Conservation (phyloP, 1,140 invertebrate species). For the Magallana gigas region DNA sequence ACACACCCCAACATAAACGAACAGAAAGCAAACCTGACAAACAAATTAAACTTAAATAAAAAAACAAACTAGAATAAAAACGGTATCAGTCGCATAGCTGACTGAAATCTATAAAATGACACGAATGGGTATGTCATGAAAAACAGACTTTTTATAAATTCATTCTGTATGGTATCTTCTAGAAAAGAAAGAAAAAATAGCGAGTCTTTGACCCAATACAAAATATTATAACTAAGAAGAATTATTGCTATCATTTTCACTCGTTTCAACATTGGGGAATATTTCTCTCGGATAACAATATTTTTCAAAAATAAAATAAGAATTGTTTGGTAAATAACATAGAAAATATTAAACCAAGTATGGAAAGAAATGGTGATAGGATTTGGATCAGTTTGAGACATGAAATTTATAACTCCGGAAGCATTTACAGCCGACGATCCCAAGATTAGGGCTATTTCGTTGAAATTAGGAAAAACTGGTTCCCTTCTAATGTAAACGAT, state of each 20-base stretch:
- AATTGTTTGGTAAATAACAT: conserved; percentile 3
- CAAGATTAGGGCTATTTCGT: neutral
- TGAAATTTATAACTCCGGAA: neutral
- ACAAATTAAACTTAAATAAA: too few relatives aligned
- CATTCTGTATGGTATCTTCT: neutral
- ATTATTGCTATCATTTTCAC: neutral
- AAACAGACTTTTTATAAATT: neutral
- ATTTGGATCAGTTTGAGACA: neutral
- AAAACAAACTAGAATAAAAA: neutral
- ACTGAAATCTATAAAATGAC: conserved; percentile 25
- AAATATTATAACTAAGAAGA: neutral
- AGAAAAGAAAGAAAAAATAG: neutral
- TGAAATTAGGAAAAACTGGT: neutral
- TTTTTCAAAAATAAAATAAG: neutral
- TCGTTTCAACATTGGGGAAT: neutral
- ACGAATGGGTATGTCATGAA: neutral
- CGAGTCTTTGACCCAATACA: conserved; percentile 6
- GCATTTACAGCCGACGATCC: neutral
- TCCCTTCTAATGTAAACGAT: neutral
- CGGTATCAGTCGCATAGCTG: conserved; percentile 1
- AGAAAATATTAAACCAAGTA: neutral
- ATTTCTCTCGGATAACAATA: neutral
- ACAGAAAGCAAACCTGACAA: too few relatives aligned
- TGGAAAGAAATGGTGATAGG: neutral
- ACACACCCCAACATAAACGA: too few relatives aligned